Percentiles rank a stretch among this genome's conserved stretches.
These are phyloP conservation scores for Theocolax elegans DNA, from an alignment of 1,140 invertebrate species.

Conservation along the genomic window DNA sequence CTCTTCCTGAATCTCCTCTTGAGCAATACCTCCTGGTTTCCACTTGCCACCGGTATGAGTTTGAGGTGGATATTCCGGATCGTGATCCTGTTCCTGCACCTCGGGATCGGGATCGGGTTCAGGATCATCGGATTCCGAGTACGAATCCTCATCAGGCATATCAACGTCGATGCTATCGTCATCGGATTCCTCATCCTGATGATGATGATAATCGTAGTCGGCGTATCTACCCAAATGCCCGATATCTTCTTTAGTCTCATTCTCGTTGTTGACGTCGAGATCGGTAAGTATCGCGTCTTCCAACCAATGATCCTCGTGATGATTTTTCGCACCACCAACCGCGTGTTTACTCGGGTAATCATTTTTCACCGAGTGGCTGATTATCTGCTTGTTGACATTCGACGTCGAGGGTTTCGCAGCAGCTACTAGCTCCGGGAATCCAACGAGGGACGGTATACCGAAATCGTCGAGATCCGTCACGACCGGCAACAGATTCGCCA, in stretches of 20 bases:
- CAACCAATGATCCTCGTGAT: conserved; percentile 56
- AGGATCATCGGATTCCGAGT: conserved; percentile 55
- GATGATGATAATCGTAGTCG: conserved; percentile 58
- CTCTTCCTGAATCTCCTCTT: conserved; percentile 49
- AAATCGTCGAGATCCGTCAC: conserved; percentile 61
- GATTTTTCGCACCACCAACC: conserved; percentile 48
- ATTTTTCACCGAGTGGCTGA: conserved; percentile 21
- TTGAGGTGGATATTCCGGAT: conserved; percentile 57
- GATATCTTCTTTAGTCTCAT: conserved; percentile 46
- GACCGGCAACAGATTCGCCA: conserved; percentile 53
- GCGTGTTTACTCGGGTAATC: conserved; percentile 52
- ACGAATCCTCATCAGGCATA: conserved; percentile 59
- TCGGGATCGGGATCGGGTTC: conserved; percentile 50
- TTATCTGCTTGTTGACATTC: conserved; percentile 36
- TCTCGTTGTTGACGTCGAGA: conserved; percentile 52
- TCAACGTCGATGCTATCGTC: conserved; percentile 60
- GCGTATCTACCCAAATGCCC: conserved; percentile 48
- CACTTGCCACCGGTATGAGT: conserved; percentile 74
- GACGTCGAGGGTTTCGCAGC: conserved; percentile 49
- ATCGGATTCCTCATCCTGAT: conserved; percentile 71
- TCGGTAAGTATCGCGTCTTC: conserved; percentile 60
- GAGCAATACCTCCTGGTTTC: conserved; percentile 69
- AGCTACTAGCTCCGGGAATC: conserved; percentile 60
- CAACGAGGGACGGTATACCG: conserved; percentile 61
- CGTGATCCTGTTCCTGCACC: conserved; percentile 45